Base-by-base conservation (phyloP, 2,797 vertebrate genomes). In the Crenuchus spilurus region DNA sequence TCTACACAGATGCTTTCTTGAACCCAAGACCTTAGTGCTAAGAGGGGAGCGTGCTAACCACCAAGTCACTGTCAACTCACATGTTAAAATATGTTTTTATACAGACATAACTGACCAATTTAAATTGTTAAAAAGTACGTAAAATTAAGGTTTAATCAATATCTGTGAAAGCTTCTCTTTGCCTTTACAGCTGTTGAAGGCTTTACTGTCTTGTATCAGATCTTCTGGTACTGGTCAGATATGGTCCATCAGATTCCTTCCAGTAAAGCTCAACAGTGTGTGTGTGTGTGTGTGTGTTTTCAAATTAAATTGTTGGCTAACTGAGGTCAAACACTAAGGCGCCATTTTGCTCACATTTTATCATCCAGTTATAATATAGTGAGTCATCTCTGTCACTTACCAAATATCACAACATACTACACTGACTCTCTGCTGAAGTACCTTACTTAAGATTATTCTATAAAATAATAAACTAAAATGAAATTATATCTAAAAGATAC, bases 211-310 rank as follows among this genome's bases (percentile, higher is more conserved):
- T n/a, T n/a, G n/a, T n/a, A n/a, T n/a, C n/a, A n/a, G n/a, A n/a
- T n/a, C n/a, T n/a, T 61, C 68, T 58, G 77, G 68, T 37, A 46
- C n/a, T 48, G 46, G 70, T 52, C 76, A 60, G 81, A 75, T 70
- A 13, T 60, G 31, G 41, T 78, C 70, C 22, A 46, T 44, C 35
- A 77, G 62, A 76, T 91, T 72, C 22, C 65, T 83, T 70, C 63
- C 64, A 33, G 26, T 87, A 82, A 88, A 58, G 30, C 16, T 57
- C 54, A 31, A 16, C n/a, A 11, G 16, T 42, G 41, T 42, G 2
- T 11, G 41, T 7, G 30, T 31, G 82, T 77, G 75, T 73, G 54
- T 74, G 72, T 77, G 77, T 80, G 52, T 80, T 81, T 84, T 65
- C 74, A 52, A 66, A 83, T 82, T 77, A 72, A 76, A 79, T 70